Conservation (phyloP, 1,140 invertebrate genomes). For the Ladona fulva region DNA sequence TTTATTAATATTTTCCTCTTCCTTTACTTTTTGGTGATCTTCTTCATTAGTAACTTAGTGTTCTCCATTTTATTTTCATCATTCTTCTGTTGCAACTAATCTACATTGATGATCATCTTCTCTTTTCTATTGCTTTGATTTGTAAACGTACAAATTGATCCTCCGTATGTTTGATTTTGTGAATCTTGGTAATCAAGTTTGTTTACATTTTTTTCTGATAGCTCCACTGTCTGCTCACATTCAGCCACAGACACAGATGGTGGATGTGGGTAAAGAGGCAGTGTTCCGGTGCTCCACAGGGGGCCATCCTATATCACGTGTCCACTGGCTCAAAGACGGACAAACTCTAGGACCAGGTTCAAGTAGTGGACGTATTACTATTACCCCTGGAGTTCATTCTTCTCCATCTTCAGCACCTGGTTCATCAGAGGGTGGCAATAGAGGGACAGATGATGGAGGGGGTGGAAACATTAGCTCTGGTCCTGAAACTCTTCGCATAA, state of each 20-base stretch:
- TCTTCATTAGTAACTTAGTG: no score
- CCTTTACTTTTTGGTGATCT: no score
- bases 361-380: slow-evolving; percentile 14
- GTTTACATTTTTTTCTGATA: slow-evolving; percentile 36
- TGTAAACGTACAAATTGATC: no score
- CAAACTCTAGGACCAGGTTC: slow-evolving; percentile 52
- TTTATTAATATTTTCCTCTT: no score
- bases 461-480: slow-evolving; percentile 2
- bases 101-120: no score
- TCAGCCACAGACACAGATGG: slow-evolving; percentile 60
- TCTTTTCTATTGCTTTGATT: no score
- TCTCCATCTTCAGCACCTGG: not conserved
- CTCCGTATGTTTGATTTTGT: no score
- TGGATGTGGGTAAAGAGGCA: slow-evolving; percentile 72
- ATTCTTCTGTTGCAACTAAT: no score
- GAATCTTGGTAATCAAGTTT: no score
- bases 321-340: slow-evolving; percentile 78
- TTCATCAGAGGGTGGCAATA: not conserved
- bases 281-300: slow-evolving; percentile 76
- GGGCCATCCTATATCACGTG: slow-evolving; percentile 68
- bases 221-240: slow-evolving; percentile 63
- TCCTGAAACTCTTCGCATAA: slow-evolving; percentile 46
- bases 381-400: slow-evolving; percentile 1
- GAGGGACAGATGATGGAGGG: not conserved
- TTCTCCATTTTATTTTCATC: no score